Evolutionary conservation across 2,113 vertebrate genomes (phyloP).

Genomic region (Okapia johnstoni): DNA sequence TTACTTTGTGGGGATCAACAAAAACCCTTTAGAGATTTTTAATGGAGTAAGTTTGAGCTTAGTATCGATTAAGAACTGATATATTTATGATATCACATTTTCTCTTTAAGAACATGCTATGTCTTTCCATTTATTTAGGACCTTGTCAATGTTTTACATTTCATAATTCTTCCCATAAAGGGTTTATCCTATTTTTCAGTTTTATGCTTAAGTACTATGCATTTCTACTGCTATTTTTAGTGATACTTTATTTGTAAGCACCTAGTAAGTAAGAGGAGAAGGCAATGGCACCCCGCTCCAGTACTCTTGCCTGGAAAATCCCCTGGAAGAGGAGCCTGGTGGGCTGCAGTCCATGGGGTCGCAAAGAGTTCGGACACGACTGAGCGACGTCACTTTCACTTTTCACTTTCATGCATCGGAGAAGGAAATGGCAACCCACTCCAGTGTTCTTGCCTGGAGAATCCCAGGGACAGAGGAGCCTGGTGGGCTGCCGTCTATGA

Average conservation of each 20-base stretch:
- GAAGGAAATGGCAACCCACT: no score
- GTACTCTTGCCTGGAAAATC: no score
- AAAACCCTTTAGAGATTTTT: background rate
- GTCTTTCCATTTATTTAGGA: background rate
- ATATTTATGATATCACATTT: background rate
- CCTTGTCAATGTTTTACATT: background rate
- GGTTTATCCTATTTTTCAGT: background rate
- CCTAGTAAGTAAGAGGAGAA: background rate
- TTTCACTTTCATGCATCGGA: no score
- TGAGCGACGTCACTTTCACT: no score
- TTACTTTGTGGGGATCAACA: background rate
- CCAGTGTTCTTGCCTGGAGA: no score
- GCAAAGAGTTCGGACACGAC: no score
- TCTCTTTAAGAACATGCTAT: background rate
- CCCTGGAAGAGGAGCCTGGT: no score
- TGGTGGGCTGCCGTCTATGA: no score
- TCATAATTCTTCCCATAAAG: background rate
- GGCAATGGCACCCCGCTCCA: no score
- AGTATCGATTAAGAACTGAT: background rate
- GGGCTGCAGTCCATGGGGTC: no score
- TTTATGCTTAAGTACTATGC: background rate
- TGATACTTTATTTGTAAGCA: background rate
- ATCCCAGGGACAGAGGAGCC: no score
- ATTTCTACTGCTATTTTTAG: background rate
- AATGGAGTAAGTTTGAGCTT: background rate